phyloP scores from a whole-genome alignment of 2,113 vertebrate species.

The Sceloporus undulatus region DNA sequence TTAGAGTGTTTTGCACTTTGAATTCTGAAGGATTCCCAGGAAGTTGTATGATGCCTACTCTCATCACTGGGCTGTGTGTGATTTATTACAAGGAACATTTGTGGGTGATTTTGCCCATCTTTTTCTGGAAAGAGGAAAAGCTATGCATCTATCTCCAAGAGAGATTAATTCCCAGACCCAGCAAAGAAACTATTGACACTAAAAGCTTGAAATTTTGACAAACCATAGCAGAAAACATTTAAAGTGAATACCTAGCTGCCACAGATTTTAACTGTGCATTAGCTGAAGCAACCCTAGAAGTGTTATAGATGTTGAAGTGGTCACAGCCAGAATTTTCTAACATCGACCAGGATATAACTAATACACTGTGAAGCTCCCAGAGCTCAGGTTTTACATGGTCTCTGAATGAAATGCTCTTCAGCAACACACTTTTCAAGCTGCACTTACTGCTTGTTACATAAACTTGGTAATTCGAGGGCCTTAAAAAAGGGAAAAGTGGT shows the following conservation, averaged over 20 bases:
- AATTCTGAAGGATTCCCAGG: neutral
- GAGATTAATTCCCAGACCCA: neutral
- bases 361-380: neutral
- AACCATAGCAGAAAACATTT: neutral
- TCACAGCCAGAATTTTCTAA: neutral
- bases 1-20: neutral
- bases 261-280: neutral
- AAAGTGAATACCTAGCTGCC: neutral
- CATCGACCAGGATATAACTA: constrained; percentile 14
- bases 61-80: neutral
- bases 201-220: accelerated
- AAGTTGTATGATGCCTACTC: neutral
- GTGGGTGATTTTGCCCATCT: neutral
- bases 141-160: neutral
- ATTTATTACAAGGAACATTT: neutral
- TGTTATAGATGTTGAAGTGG: neutral
- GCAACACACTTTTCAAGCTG: constrained; percentile 6
- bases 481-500: no score
- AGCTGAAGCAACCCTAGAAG: neutral
- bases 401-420: neutral
- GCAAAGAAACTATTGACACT: neutral
- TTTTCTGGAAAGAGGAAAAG: neutral
- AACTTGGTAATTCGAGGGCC: no score
- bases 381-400: constrained; percentile 3
- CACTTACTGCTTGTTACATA: no score